These are phyloP conservation scores for Lepus americanus DNA, from an alignment of 2,113 vertebrate genomes.

Conservation along the genomic window DNA sequence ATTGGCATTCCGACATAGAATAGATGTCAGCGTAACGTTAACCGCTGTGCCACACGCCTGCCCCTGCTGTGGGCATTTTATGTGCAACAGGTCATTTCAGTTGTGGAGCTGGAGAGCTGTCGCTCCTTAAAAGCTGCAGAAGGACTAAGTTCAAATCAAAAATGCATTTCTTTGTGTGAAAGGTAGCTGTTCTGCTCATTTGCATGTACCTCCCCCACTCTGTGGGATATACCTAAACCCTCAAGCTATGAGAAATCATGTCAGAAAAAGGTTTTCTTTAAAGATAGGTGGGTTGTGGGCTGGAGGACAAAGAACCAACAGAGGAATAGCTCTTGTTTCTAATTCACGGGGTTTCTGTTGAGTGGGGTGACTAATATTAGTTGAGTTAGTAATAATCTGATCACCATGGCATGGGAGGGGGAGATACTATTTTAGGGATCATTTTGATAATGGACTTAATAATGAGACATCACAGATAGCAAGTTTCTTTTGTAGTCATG, in stretches of 20 bases:
- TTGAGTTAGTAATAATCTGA: constrained; percentile 67
- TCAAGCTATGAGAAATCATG: constrained; percentile 60
- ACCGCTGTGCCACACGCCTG: no score
- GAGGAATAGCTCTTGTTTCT: not conserved
- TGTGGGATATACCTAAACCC: constrained; percentile 56
- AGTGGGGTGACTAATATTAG: constrained; percentile 48
- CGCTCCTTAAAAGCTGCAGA: constrained; percentile 17
- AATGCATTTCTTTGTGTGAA: not conserved
- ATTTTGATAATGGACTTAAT: constrained; percentile 59
- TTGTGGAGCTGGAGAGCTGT: not conserved
- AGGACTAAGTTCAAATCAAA: constrained; percentile 22
- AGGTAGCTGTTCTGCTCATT: constrained; percentile 39
- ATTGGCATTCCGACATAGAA: no score
- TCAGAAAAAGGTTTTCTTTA: constrained; percentile 73
- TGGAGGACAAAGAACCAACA: constrained; percentile 82
- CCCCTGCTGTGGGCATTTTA: not conserved
- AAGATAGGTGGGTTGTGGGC: constrained; percentile 82
- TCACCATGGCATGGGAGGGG: constrained; percentile 52
- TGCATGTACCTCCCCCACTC: constrained; percentile 33
- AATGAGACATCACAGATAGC: constrained; percentile 55
- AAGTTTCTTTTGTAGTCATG: not conserved
- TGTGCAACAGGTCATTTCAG: not conserved
- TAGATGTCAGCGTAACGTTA: no score
- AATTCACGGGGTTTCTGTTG: constrained; percentile 64
- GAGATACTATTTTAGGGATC: constrained; percentile 60